Evolutionary conservation across 2,797 vertebrate genomes (phyloP).

Genomic region (Aulostomus chinensis): DNA sequence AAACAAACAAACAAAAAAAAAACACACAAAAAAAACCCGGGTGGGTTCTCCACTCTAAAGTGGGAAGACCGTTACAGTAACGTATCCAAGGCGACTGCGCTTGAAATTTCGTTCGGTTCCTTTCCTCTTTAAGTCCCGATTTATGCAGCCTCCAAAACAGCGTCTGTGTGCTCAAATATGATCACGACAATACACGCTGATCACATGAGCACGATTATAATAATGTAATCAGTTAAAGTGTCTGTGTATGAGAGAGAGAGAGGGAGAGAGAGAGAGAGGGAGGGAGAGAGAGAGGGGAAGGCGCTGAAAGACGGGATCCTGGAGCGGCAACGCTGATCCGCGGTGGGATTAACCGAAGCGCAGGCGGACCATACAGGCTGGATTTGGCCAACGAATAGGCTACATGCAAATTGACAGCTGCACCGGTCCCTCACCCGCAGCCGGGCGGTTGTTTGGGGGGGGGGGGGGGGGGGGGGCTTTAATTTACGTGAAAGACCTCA

Average conservation of each 20-base stretch:
- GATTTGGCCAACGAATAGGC: constrained; percentile 60
- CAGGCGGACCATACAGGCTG: constrained; percentile 51
- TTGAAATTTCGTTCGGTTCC: constrained; percentile 55
- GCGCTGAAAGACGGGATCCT: constrained; percentile 40
- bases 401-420: constrained; percentile 78
- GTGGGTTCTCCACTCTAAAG: constrained; percentile 13
- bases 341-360: constrained; percentile 67
- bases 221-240: constrained; percentile 68
- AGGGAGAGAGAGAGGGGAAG: constrained; percentile 16
- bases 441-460: constrained; percentile 35
- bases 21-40: too few species aligned
- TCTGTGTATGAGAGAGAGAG: neutral
- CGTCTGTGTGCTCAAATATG: constrained; percentile 4
- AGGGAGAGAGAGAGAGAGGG: constrained; percentile 4
- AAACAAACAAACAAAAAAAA: too few species aligned
- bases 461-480: constrained; percentile 20
- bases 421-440: constrained; percentile 61
- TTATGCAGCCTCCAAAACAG: constrained; percentile 12
- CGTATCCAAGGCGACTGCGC: constrained; percentile 45
- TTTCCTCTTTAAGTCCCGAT: constrained; percentile 32
- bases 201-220: constrained; percentile 48
- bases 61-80: constrained; percentile 9
- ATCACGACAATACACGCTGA: constrained; percentile 24
- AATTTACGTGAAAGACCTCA: constrained; percentile 52
- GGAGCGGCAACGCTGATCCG: constrained; percentile 63